A percentile compares a stretch with the other conserved stretches of the same genome.
phyloP scores from a whole-genome alignment of 2,113 vertebrate species.

The Carassius auratus region DNA sequence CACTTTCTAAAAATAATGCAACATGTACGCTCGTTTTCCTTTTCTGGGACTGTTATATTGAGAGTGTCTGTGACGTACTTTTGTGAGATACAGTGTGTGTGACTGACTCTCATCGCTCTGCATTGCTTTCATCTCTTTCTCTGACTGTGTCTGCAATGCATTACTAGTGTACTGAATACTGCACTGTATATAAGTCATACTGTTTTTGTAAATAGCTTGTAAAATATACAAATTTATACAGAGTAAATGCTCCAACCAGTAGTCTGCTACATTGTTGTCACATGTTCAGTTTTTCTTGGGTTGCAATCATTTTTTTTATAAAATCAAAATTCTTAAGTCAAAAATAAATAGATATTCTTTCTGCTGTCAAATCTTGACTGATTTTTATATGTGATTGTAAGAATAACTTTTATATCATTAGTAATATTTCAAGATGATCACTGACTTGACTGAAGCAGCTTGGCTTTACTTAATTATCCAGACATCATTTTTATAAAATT shows the following conservation, averaged over 20 bases:
- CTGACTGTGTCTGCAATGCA: not conserved
- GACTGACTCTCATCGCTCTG: not conserved
- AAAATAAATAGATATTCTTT: too few relatives aligned
- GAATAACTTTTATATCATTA: too few relatives aligned
- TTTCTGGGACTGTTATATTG: conserved; percentile 60
- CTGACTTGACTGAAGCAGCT: too few relatives aligned
- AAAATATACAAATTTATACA: not conserved
- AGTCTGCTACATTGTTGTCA: not conserved
- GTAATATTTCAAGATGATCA: too few relatives aligned
- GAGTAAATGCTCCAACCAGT: not conserved
- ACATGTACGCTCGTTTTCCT: conserved; percentile 18
- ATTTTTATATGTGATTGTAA: too few relatives aligned
- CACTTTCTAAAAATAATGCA: conserved; percentile 51
- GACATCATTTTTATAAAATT: too few relatives aligned
- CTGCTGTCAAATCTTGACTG: too few relatives aligned
- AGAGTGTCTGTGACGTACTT: conserved; percentile 54
- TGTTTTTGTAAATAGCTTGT: not conserved
- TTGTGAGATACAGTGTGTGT: conserved; percentile 47
- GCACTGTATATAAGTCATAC: not conserved
- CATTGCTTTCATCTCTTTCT: not conserved
- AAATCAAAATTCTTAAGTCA: too few relatives aligned
- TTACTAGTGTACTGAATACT: not conserved
- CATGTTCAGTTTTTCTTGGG: too few relatives aligned
- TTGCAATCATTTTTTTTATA: not conserved
- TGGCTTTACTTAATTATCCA: too few relatives aligned